Conservation (phyloP, 2,888 invertebrate genomes). For the Gonocerus acuteangulatus region DNA sequence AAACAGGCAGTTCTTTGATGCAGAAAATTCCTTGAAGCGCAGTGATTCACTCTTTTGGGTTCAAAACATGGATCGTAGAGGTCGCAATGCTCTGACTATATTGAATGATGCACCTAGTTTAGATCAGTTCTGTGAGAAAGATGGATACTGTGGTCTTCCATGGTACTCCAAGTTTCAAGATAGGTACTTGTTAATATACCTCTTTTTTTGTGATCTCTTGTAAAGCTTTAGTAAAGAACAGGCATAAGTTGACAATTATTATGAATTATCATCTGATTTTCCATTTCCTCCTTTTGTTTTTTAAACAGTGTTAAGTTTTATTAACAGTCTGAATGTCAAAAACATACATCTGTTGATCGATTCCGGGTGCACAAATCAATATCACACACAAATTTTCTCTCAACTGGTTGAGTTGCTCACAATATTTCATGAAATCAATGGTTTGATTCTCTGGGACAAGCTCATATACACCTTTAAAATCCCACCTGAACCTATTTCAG, state of each 20-base stretch:
- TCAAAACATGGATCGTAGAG: constrained; percentile 13
- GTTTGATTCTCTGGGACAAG: too few relatives aligned
- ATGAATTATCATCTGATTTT: too few relatives aligned
- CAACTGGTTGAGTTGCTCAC: too few relatives aligned
- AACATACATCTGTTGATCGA: too few relatives aligned
- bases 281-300: neutral
- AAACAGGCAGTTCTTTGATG: constrained; percentile 3
- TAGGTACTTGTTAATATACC: neutral
- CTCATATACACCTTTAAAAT: too few relatives aligned
- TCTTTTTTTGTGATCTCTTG: neutral
- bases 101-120: constrained; percentile 3
- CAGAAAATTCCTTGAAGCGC: neutral
- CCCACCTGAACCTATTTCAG: too few relatives aligned
- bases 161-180: constrained; percentile 16
- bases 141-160: constrained; percentile 14
- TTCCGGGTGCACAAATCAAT: too few relatives aligned
- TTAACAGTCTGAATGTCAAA: too few relatives aligned
- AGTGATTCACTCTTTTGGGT: constrained; percentile 12
- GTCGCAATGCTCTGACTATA: neutral
- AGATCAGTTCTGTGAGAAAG: constrained; percentile 15
- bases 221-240: neutral
- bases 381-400: too few relatives aligned
- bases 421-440: too few relatives aligned
- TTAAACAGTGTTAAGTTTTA: neutral
- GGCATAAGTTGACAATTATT: neutral